A percentile compares a stretch with the other conserved stretches of the same genome.
These are phyloP conservation scores for Lacerta bilineata DNA, from an alignment of 2,797 vertebrate genomes.

Conservation along the genomic window DNA sequence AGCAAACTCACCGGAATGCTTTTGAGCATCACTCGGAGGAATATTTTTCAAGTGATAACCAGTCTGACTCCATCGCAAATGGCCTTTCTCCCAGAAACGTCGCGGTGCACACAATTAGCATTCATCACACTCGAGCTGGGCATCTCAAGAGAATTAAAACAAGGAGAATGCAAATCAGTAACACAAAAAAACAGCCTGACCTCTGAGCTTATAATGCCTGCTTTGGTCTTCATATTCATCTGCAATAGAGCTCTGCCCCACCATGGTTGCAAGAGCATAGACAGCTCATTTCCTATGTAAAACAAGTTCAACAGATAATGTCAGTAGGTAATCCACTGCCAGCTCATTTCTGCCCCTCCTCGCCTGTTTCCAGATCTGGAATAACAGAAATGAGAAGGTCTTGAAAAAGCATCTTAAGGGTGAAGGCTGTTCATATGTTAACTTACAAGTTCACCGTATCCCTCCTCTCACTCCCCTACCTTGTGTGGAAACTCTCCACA, in stretches of 20 bases:
- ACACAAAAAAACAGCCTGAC: constrained; percentile 7
- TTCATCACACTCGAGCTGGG: constrained; percentile 44
- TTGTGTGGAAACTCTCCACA: not conserved
- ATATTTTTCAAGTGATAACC: constrained; percentile 57
- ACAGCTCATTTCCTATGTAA: not conserved
- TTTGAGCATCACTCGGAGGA: constrained; percentile 52
- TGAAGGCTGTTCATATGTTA: not conserved
- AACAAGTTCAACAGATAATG: not conserved
- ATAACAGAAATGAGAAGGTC: not conserved
- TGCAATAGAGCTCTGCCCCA: not conserved
- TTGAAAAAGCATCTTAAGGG: not conserved
- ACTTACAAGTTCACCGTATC: not conserved
- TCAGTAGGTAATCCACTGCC: not conserved
- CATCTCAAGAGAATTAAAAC: constrained; percentile 24
- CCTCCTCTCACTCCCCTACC: not conserved
- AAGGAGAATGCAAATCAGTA: constrained; percentile 40
- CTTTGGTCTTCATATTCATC: not conserved
- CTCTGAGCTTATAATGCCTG: not conserved
- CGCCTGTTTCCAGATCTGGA: not conserved
- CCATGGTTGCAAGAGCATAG: not conserved
- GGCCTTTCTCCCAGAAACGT: constrained; percentile 48
- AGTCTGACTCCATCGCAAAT: constrained; percentile 51
- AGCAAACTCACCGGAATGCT: constrained; percentile 32
- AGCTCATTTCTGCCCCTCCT: not conserved
- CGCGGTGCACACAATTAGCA: constrained; percentile 30